Conservation (phyloP, 2,797 vertebrate species). For the Peromyscus eremicus region DNA sequence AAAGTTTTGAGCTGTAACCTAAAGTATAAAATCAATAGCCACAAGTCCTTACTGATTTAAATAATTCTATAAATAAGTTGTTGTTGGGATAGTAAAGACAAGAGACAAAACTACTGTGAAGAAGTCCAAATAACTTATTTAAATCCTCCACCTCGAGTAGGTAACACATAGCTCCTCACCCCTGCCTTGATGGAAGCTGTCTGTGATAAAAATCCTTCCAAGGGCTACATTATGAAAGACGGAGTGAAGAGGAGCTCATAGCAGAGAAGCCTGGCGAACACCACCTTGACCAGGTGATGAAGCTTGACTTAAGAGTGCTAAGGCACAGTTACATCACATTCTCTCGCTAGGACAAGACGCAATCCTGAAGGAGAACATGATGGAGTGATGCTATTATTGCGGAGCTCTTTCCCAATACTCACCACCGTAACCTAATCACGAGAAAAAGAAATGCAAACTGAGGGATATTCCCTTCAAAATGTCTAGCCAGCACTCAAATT, state of each 20-base stretch:
- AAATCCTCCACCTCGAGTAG: not conserved
- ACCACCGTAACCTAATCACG: not conserved
- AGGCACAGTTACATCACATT: not conserved
- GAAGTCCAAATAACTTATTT: not conserved
- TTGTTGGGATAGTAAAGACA: not conserved
- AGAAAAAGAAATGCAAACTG: not conserved
- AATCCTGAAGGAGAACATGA: not conserved
- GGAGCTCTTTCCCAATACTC: not conserved
- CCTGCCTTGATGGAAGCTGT: not conserved
- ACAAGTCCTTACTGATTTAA: not conserved
- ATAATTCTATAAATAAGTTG: not conserved
- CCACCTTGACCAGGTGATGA: not conserved
- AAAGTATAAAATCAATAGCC: constrained; percentile 4
- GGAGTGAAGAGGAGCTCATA: not conserved
- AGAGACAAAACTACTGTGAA: not conserved
- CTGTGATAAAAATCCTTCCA: not conserved
- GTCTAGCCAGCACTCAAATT: not conserved
- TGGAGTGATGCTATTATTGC: not conserved
- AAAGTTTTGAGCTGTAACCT: not conserved
- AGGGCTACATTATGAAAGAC: not conserved
- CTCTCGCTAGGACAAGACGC: not conserved
- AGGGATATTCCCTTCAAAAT: not conserved
- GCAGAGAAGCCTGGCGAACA: not conserved
- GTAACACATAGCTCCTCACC: not conserved
- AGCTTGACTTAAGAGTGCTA: not conserved